phyloP scores from a whole-genome alignment of 2,797 vertebrate genomes.

The Etheostoma nigrum region DNA sequence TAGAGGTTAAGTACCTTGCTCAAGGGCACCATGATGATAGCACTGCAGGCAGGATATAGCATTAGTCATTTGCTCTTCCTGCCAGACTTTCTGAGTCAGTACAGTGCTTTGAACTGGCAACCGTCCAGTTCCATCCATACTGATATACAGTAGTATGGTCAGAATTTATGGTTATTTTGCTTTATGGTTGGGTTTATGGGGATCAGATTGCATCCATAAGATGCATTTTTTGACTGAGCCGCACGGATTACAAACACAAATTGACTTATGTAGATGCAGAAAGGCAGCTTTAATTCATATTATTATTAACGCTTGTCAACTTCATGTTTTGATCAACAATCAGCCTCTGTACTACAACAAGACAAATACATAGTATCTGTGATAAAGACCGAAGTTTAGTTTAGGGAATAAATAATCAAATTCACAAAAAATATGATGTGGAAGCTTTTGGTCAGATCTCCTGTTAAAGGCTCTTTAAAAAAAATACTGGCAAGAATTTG shows the following conservation, averaged over 20 bases:
- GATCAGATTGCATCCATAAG: conserved; percentile 31
- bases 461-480: neutral
- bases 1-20: conserved; percentile 65
- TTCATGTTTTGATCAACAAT: conserved; percentile 20
- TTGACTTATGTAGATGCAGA: conserved; percentile 10
- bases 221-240: conserved; percentile 18
- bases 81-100: conserved; percentile 46
- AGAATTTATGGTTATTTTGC: conserved; percentile 53
- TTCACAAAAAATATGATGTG: neutral
- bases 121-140: conserved; percentile 33
- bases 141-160: conserved; percentile 54
- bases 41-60: conserved; percentile 39
- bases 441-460: conserved; percentile 29
- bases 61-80: conserved; percentile 43
- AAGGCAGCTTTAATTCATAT: conserved; percentile 11
- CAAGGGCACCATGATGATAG: conserved; percentile 50
- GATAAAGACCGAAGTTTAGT: neutral
- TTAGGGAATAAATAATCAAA: conserved; percentile 6
- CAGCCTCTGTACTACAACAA: neutral
- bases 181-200: conserved; percentile 31
- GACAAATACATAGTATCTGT: neutral
- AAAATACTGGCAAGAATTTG: neutral
- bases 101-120: conserved; percentile 59
- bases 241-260: conserved; percentile 17
- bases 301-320: neutral